Evolutionary conservation across 1,140 invertebrate species (phyloP).

Genomic region (Rhynchophorus ferrugineus): DNA sequence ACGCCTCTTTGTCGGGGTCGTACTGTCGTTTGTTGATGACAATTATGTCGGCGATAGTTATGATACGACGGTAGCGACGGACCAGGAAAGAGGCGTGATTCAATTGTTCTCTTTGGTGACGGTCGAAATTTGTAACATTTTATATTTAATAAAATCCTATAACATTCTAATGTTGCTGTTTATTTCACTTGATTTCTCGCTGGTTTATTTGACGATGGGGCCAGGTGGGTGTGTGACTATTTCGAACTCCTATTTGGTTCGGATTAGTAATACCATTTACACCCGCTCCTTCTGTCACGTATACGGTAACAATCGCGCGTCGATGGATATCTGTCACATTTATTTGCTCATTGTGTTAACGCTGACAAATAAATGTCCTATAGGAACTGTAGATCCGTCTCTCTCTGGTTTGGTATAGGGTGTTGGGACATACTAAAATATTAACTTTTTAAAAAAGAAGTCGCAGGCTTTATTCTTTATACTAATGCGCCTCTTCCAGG

Average conservation of each 20-base stretch:
- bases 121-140: slow-evolving; percentile 35
- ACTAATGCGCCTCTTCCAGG: not conserved
- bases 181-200: slow-evolving; percentile 29
- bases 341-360: too few relatives aligned
- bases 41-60: not conserved
- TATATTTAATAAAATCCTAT: slow-evolving; percentile 38
- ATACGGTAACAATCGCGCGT: too few relatives aligned
- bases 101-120: slow-evolving; percentile 32
- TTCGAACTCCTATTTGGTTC: too few relatives aligned
- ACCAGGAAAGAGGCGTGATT: slow-evolving; percentile 3
- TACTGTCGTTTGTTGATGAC: too few relatives aligned
- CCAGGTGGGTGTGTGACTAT: too few relatives aligned
- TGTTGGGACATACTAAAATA: slow-evolving; percentile 4
- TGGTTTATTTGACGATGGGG: too few relatives aligned
- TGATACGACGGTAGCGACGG: too few relatives aligned
- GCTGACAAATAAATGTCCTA: too few relatives aligned
- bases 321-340: too few relatives aligned
- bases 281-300: too few relatives aligned
- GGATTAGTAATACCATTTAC: too few relatives aligned
- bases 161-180: slow-evolving; percentile 37
- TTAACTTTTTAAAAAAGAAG: not conserved
- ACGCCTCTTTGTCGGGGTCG: slow-evolving; percentile 3
- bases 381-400: slow-evolving; percentile 20
- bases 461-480: not conserved
- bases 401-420: slow-evolving; percentile 6